Percentiles rank a stretch among this genome's conserved stretches.
Evolutionary conservation across 1,140 invertebrate genomes (phyloP).

Genomic region (Drosophila nigrodunni): DNA sequence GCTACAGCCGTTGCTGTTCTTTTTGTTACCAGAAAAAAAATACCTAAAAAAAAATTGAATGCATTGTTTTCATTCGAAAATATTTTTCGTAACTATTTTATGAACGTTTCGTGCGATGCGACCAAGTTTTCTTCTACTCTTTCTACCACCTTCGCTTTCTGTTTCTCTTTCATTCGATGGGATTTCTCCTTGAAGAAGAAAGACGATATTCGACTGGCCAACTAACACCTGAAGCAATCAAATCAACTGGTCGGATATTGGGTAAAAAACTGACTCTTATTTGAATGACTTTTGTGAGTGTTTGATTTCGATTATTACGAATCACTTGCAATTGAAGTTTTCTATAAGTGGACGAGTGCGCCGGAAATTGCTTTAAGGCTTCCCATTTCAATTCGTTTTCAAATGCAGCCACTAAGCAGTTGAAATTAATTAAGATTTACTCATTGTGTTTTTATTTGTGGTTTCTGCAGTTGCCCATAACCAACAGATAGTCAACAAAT

Average conservation of each 20-base stretch:
- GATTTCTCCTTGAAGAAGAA: conserved; percentile 32
- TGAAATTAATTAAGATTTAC: conserved; percentile 29
- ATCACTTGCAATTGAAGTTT: conserved; percentile 39
- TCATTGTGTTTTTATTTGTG: background rate
- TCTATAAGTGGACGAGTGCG: background rate
- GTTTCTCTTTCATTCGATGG: conserved; percentile 15
- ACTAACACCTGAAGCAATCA: conserved; percentile 58
- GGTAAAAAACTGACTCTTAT: conserved; percentile 11
- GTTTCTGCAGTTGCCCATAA: background rate
- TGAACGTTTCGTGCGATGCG: conserved; percentile 32
- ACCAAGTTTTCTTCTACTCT: conserved; percentile 4
- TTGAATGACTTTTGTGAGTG: conserved; percentile 58
- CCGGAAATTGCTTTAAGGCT: conserved; percentile 33
- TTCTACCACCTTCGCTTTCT: background rate
- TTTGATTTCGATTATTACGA: conserved; percentile 73
- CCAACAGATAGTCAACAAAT: background rate
- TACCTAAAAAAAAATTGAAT: conserved; percentile 43
- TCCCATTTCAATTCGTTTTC: background rate
- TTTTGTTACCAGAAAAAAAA: conserved; percentile 51
- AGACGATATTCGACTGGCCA: background rate
- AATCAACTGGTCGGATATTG: conserved; percentile 37
- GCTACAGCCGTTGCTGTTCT: conserved; percentile 42
- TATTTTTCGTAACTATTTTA: conserved; percentile 67
- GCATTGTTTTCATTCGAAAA: conserved; percentile 73
- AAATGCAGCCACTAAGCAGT: conserved; percentile 9